phyloP scores from a whole-genome alignment of 2,888 invertebrate genomes.

The Cosmia pyralina region DNA sequence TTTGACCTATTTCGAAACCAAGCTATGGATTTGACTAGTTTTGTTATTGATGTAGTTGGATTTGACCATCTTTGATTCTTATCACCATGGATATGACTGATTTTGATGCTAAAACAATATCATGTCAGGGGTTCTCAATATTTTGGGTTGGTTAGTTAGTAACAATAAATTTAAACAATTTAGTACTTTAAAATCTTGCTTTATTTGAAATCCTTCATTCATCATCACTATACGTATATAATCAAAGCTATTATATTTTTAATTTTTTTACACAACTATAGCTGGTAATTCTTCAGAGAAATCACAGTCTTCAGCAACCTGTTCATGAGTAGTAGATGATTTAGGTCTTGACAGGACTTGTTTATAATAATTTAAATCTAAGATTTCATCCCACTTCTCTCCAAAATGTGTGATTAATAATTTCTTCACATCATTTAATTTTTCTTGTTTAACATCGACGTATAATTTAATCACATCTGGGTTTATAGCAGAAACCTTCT shows the following conservation, averaged over 20 bases:
- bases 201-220: neutral
- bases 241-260: slow-evolving; percentile 3
- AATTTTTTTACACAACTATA: slow-evolving; percentile 18
- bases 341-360: slow-evolving; percentile 38
- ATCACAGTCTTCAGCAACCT: slow-evolving; percentile 39
- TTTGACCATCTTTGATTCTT: slow-evolving; percentile 24
- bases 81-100: slow-evolving; percentile 25
- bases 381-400: slow-evolving; percentile 46
- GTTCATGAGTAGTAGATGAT: slow-evolving; percentile 39
- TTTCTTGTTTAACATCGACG: slow-evolving; percentile 41
- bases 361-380: slow-evolving; percentile 40
- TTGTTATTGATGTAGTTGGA: slow-evolving; percentile 30
- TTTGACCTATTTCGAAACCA: slow-evolving; percentile 31
- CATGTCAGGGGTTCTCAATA: slow-evolving; percentile 34
- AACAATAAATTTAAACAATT: slow-evolving; percentile 29
- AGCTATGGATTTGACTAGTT: slow-evolving; percentile 33
- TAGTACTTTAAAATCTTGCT: slow-evolving; percentile 1
- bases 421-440: slow-evolving; percentile 44
- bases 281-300: slow-evolving; percentile 41
- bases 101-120: slow-evolving; percentile 34
- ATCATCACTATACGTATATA: neutral
- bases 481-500: slow-evolving; percentile 43
- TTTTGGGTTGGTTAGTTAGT: slow-evolving; percentile 27
- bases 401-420: slow-evolving; percentile 49
- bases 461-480: slow-evolving; percentile 36